Evolutionary conservation across 2,113 vertebrate genomes (phyloP).

Genomic region (Sakesphorus luctuosus): DNA sequence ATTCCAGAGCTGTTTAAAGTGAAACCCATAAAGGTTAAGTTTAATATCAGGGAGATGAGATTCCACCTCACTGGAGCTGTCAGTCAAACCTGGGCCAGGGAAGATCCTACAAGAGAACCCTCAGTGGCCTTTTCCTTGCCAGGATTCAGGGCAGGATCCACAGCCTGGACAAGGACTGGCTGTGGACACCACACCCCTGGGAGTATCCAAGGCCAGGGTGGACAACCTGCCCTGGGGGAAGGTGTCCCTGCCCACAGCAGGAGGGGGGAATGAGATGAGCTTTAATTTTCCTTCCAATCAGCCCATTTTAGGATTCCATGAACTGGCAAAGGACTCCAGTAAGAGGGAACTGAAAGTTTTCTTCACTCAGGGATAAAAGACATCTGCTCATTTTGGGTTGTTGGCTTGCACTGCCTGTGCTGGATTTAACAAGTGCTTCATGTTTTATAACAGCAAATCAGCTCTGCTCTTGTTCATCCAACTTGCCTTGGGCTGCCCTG

Average conservation of each 20-base stretch:
- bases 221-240: background rate
- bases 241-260: background rate
- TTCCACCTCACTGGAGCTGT: background rate
- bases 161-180: background rate
- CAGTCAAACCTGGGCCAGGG: background rate
- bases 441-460: background rate
- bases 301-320: background rate
- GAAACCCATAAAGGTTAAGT: constrained; percentile 27
- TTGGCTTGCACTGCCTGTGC: background rate
- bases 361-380: background rate
- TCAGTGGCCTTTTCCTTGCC: rapidly evolving
- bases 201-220: rapidly evolving
- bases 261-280: background rate
- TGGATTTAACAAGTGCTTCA: background rate
- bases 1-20: background rate
- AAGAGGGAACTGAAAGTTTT: background rate
- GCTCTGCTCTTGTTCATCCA: background rate
- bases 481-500: background rate
- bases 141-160: rapidly evolving
- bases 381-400: background rate
- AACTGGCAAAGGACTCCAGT: background rate
- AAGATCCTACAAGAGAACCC: background rate
- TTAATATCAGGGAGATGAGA: constrained; percentile 23
- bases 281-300: background rate
- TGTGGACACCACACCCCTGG: background rate